Conservation (phyloP, 2,888 invertebrate genomes). For the Ctenicera cuprea region DNA sequence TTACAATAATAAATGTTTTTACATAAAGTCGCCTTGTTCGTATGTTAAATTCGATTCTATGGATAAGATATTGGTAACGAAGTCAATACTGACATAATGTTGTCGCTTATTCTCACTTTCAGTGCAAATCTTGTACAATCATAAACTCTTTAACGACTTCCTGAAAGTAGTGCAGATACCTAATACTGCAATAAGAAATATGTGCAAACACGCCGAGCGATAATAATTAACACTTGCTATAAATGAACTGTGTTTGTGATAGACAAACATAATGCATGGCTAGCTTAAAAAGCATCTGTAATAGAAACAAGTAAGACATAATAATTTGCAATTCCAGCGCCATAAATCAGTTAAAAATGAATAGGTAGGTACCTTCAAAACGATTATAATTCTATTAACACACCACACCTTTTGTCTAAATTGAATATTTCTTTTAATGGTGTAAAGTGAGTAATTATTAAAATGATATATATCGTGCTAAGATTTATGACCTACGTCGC, state of each 20-base stretch:
- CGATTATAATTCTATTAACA: constrained; percentile 59
- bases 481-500: constrained; percentile 13
- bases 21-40: too few species aligned
- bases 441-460: constrained; percentile 53
- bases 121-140: too few species aligned
- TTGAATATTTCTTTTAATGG: constrained; percentile 56
- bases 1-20: too few species aligned
- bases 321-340: constrained; percentile 54
- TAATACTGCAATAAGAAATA: too few species aligned
- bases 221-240: too few species aligned
- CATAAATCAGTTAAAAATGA: constrained; percentile 59
- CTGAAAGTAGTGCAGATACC: too few species aligned
- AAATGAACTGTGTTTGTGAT: neutral
- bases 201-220: too few species aligned
- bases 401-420: constrained; percentile 58
- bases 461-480: constrained; percentile 40
- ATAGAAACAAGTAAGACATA: constrained; percentile 38
- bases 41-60: too few species aligned
- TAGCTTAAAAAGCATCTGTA: neutral
- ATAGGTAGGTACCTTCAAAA: constrained; percentile 44
- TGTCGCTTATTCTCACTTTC: too few species aligned
- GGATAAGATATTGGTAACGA: too few species aligned
- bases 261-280: neutral
- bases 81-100: too few species aligned
- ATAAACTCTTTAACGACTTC: too few species aligned